Evolutionary conservation across 2,888 invertebrate genomes (phyloP).

Genomic region (Gymnoscelis rufifasciata): DNA sequence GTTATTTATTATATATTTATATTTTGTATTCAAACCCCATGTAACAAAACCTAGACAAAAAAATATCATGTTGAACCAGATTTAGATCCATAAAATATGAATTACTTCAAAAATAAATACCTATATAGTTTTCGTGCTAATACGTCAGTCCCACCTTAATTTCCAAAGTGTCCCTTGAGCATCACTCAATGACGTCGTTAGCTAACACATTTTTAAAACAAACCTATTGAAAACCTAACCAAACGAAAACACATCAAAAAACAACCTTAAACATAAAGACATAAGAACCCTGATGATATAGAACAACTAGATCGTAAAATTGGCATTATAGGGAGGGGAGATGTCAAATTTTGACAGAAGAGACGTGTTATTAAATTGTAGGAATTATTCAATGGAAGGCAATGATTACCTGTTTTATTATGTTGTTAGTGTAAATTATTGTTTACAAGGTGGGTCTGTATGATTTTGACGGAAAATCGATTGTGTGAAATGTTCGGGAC

Average conservation of each 20-base stretch:
- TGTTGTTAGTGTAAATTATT: constrained; percentile 24
- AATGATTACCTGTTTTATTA: constrained; percentile 57
- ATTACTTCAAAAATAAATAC: too few relatives aligned
- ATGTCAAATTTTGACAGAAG: constrained; percentile 55
- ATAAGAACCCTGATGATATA: constrained; percentile 3
- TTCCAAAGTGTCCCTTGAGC: constrained; percentile 67
- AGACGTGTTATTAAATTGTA: constrained; percentile 69
- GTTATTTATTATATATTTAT: too few relatives aligned
- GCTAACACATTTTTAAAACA: constrained; percentile 40
- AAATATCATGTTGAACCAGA: too few relatives aligned
- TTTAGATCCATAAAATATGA: too few relatives aligned
- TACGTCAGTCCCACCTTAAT: constrained; percentile 36
- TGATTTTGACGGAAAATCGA: constrained; percentile 20
- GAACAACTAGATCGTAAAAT: constrained; percentile 22
- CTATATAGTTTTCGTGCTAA: neutral
- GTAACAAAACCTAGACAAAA: too few relatives aligned
- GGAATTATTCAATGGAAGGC: constrained; percentile 56
- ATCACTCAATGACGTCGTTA: constrained; percentile 66
- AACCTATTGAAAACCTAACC: constrained; percentile 5
- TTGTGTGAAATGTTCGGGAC: neutral
- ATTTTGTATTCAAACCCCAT: too few relatives aligned
- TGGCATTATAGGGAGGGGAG: constrained; percentile 36
- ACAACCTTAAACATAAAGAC: constrained; percentile 19
- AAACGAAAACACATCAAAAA: neutral
- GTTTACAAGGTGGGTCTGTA: constrained; percentile 20